Evolutionary conservation across 2,113 vertebrate genomes (phyloP), one percentile per base, ranked within the genome.

Genomic region (Uria lomvia): DNA sequence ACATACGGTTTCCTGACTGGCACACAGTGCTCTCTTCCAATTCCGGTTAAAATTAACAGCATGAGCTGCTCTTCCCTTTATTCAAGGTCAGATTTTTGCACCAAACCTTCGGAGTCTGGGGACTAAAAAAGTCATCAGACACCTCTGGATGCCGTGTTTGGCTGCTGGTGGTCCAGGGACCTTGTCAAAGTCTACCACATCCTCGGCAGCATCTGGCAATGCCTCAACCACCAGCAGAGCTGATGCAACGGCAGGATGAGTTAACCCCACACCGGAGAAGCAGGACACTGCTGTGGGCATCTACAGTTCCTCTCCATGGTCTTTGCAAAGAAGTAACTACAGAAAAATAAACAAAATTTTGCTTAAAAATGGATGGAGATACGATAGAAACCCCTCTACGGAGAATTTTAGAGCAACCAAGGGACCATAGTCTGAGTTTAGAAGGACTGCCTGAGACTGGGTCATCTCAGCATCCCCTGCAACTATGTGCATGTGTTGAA

Each of bases 261-360:
- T 4, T 26, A 52, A 59, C 12, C 21, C 34, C 24, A 32, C 6
- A 1, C 5, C 0, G 0, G 24, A 24, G 63, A 15, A 36, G 34
- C 29, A 34, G n/a, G 21, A 47, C 38, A 12, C 6, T 65, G 47
- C 26, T 12, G 13, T 22, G 52, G 12, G 50, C 90, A 36, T 7
- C 47, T 66, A 36, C 5, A 1, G 12, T 26, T 49, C 38, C 2
- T 56, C 18, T 45, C 34, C 1, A 0, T 13, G 15, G 32, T 24
- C 75, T 81, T 45, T 45, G 45, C 18, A 11, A 63, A 59, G 42
- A 62, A 76, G 8, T 16, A 89, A 50, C 18, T 56, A 2, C 29
- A n/a, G 36, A 18, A 75, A 85, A 84, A 68, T 4, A 63, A 66
- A 38, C 9, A 26, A 24, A 40, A 38, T 22, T 65, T 40, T 82